Evolutionary conservation across 2,888 invertebrate species (phyloP).

Genomic region (Rosalia funebris): DNA sequence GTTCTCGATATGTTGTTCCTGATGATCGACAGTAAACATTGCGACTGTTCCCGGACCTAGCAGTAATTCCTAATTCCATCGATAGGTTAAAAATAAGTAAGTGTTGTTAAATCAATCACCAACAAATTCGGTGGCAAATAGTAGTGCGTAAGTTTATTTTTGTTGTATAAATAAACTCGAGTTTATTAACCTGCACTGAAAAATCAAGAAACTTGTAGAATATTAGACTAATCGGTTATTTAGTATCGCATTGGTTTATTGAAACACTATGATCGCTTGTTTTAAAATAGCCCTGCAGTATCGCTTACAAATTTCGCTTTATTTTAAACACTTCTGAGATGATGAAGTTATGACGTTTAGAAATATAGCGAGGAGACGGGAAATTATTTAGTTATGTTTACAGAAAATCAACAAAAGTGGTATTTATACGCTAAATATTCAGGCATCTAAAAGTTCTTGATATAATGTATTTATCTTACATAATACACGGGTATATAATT

Average conservation of each 20-base stretch:
- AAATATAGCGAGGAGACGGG: conserved; percentile 13
- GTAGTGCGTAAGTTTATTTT: conserved; percentile 23
- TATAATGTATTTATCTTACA: too few species aligned
- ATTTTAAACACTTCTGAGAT: conserved; percentile 26
- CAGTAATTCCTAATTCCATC: not conserved
- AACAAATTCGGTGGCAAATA: conserved; percentile 15
- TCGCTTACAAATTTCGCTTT: conserved; percentile 28
- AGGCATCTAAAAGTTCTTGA: too few species aligned
- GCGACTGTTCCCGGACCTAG: not conserved
- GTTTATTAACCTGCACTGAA: conserved; percentile 37
- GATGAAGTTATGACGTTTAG: conserved; percentile 29
- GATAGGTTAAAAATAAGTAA: not conserved
- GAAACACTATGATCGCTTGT: conserved; percentile 25
- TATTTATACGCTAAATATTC: too few species aligned
- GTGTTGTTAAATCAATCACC: not conserved
- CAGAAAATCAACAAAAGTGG: too few species aligned
- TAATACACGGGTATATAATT: too few species aligned
- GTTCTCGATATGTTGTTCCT: too few species aligned
- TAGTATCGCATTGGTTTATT: conserved; percentile 27
- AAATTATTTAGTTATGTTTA: too few species aligned
- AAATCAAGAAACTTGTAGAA: conserved; percentile 24
- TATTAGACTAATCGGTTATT: conserved; percentile 15
- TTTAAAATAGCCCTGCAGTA: conserved; percentile 28
- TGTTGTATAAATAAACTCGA: conserved; percentile 33
- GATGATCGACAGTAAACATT: too few species aligned